Conservation (phyloP, 2,888 invertebrate species). For the Euphydryas editha region DNA sequence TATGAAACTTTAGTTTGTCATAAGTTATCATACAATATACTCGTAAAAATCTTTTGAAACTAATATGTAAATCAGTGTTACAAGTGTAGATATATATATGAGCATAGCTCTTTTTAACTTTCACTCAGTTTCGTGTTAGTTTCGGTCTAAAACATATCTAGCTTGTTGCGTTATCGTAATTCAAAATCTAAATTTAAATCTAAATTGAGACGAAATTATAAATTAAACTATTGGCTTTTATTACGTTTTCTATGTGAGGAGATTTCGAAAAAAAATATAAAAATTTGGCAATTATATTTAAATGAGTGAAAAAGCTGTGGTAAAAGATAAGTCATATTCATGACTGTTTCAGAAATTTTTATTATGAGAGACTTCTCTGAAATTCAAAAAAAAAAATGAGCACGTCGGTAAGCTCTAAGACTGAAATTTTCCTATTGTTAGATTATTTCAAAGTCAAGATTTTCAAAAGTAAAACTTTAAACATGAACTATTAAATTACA, state of each 20-base stretch:
- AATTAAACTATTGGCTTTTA: background rate
- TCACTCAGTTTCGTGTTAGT: background rate
- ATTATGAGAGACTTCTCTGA: no score
- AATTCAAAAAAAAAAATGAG: no score
- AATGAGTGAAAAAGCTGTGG: no score
- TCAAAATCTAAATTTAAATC: background rate
- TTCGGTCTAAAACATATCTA: slow-evolving; percentile 14
- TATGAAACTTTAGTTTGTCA: background rate
- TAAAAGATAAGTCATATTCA: no score
- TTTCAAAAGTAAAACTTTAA: no score
- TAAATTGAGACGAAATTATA: background rate
- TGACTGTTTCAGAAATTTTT: no score
- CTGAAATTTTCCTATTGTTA: no score
- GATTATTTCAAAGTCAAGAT: no score
- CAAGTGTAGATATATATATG: background rate
- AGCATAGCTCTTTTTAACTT: slow-evolving; percentile 4
- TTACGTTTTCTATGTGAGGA: background rate
- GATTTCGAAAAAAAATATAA: no score
- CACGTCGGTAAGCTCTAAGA: no score
- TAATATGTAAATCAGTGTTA: slow-evolving; percentile 2
- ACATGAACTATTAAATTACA: no score
- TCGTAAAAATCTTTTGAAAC: background rate
- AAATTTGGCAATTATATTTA: no score
- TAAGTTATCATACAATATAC: background rate
- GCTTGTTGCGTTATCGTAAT: slow-evolving; percentile 5